These are phyloP conservation scores for Drosophila simulans DNA, from an alignment of 1,140 invertebrate genomes.

Conservation along the genomic window DNA sequence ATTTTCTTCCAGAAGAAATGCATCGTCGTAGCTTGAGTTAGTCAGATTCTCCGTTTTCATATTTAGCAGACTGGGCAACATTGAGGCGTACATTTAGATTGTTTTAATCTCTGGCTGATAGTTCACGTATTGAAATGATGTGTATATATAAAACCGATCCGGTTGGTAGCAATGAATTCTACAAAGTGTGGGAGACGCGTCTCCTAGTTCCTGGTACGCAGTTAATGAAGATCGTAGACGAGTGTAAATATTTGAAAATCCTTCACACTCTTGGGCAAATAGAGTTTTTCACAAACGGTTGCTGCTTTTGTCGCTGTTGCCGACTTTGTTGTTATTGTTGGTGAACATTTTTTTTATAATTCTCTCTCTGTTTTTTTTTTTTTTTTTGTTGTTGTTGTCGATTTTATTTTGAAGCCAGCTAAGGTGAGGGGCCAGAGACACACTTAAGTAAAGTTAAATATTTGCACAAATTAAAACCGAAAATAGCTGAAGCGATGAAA, in stretches of 20 bases:
- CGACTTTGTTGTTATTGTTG: constrained; percentile 24
- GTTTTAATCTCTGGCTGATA: constrained; percentile 34
- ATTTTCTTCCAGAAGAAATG: constrained; percentile 75
- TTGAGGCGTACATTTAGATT: constrained; percentile 70
- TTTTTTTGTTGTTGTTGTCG: too few relatives aligned
- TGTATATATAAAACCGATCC: constrained; percentile 11
- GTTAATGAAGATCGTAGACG: constrained; percentile 14
- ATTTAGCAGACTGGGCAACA: constrained; percentile 76
- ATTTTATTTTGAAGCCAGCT: constrained; percentile 18
- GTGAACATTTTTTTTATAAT: constrained; percentile 56
- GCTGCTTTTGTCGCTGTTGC: constrained; percentile 44
- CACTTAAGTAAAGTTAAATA: constrained; percentile 79
- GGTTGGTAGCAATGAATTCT: constrained; percentile 9
- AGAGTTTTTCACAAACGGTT: constrained; percentile 61
- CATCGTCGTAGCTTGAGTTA: constrained; percentile 75
- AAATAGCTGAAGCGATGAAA: constrained; percentile 65
- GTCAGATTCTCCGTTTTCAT: constrained; percentile 82
- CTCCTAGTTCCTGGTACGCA: constrained; percentile 22
- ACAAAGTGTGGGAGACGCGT: not conserved
- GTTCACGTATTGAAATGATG: constrained; percentile 7
- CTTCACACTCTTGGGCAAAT: constrained; percentile 68
- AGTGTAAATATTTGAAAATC: constrained; percentile 70
- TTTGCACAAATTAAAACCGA: constrained; percentile 80
- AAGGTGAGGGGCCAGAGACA: constrained; percentile 46
- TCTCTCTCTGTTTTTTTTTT: constrained; percentile 10